Evolutionary conservation across 2,888 invertebrate species (phyloP).

Genomic region (Euplagia quadripunctaria): DNA sequence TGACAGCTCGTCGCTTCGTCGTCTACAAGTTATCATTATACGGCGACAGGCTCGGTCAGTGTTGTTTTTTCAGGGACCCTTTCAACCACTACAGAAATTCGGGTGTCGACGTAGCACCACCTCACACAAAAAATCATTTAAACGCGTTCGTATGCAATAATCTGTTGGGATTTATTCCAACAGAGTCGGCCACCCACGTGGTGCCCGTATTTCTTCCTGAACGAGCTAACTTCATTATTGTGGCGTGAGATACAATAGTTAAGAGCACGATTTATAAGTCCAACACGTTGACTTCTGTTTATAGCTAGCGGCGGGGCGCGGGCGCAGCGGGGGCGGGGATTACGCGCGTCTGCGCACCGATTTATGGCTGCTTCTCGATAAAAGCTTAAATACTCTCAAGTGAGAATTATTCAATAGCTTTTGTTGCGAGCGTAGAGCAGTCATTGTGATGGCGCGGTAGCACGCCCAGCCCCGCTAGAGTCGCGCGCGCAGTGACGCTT

Average conservation of each 20-base stretch:
- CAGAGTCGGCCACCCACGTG: constrained; percentile 84
- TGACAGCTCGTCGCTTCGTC: constrained; percentile 54
- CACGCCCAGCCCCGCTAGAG: constrained; percentile 3
- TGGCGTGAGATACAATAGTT: constrained; percentile 87
- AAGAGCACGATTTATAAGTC: constrained; percentile 87
- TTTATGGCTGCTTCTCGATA: constrained; percentile 84
- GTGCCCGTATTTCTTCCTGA: constrained; percentile 84
- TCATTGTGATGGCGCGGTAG: constrained; percentile 36
- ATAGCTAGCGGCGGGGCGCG: constrained; percentile 81
- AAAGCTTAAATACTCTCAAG: constrained; percentile 86
- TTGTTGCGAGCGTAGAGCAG: constrained; percentile 53
- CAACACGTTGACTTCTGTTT: constrained; percentile 88
- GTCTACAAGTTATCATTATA: constrained; percentile 34
- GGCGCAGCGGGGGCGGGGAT: constrained; percentile 81
- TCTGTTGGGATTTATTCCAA: constrained; percentile 78
- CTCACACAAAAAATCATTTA: constrained; percentile 79
- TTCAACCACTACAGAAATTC: constrained; percentile 71
- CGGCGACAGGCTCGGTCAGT: constrained; percentile 45
- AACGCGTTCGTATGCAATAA: constrained; percentile 80
- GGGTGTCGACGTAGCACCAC: constrained; percentile 71
- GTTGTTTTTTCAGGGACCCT: constrained; percentile 82
- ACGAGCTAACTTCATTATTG: constrained; percentile 88
- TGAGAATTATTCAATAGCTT: constrained; percentile 80
- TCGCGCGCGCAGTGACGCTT: constrained; percentile 39
- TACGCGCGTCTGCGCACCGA: constrained; percentile 84